Percentiles rank a stretch among this genome's conserved stretches.
phyloP scores from a whole-genome alignment of 2,797 vertebrate genomes.

The Enoplosus armatus region DNA sequence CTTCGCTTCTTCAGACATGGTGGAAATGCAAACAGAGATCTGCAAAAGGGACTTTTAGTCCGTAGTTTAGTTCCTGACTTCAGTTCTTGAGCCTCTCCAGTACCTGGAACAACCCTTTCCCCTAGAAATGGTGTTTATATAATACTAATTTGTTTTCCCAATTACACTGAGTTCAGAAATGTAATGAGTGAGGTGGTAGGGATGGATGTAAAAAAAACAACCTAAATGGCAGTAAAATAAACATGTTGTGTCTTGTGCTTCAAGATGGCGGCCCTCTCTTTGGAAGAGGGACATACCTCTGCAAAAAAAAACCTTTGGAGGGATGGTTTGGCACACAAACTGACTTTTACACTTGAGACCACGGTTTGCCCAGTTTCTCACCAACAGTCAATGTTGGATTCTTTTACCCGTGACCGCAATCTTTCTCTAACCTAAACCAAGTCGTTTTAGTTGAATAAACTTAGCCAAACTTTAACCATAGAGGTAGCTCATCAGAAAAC shows the following conservation, averaged over 20 bases:
- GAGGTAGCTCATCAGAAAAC: conserved; percentile 3
- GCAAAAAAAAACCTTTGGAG: background rate
- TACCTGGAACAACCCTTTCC: background rate
- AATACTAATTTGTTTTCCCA: no score
- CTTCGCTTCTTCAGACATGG: background rate
- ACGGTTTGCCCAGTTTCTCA: background rate
- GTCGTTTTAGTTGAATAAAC: background rate
- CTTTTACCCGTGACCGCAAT: background rate
- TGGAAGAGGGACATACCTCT: background rate
- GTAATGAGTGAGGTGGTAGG: no score
- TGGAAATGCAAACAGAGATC: background rate
- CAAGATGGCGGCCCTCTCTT: background rate
- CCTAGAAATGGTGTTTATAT: background rate
- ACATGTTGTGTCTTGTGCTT: background rate
- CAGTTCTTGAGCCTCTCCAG: background rate
- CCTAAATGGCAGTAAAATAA: background rate
- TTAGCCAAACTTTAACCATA: background rate
- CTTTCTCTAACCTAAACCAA: background rate
- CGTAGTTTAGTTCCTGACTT: background rate
- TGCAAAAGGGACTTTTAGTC: background rate
- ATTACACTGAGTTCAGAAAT: no score
- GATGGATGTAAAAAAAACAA: background rate
- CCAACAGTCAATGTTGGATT: background rate
- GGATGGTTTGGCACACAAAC: background rate
- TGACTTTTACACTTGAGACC: background rate